Evolutionary conservation across 2,888 invertebrate genomes (phyloP), one percentile per base, ranked within the genome.

Genomic region (Pogonocherus hispidulus): DNA sequence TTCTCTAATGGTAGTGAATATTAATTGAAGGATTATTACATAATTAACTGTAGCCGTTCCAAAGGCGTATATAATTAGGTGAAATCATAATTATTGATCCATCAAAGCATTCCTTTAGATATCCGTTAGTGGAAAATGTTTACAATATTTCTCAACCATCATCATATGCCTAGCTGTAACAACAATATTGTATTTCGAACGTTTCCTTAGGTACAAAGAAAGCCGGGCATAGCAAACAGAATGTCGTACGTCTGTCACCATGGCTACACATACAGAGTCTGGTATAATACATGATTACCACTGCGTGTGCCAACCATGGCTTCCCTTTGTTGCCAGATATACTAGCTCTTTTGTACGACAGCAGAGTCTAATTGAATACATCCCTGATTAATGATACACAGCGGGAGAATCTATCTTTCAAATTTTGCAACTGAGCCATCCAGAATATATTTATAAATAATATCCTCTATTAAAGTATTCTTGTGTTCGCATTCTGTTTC

Each of bases 311-410:
- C 68, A 64, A 69, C 68, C 64, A 72, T 72, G 70, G 74, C 67
- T 74, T 74, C 70, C 70, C 70, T 74, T 74, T 74, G 74, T 74
- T 69, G 67, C 55, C 69, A 70, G 74, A 74, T 72, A 70, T 67
- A 73, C 65, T 70, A 60, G 57, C 66, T 70, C 70, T 70, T 72
- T 72, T 72, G 66, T 70, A 68, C 65, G 65, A 66, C 69, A 72
- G 51, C 44, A 46, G 14, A 55, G 55, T 59, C 56, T 69, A 56
- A 69, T 69, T 69, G 65, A 66, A 69, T 65, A 69, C 69, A 60
- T 64, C 66, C 64, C 65, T 66, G 65, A 69, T 69, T 69, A 66
- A 69, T 69, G 62, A 62, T 56, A 62, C 60, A 18, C 55, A 49
- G 19, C 57, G 41, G 65, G 51, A 37, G 16, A 23, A 44, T 57